Evolutionary conservation across 2,888 invertebrate species (phyloP).

Genomic region (Tubulanus polymorphus): DNA sequence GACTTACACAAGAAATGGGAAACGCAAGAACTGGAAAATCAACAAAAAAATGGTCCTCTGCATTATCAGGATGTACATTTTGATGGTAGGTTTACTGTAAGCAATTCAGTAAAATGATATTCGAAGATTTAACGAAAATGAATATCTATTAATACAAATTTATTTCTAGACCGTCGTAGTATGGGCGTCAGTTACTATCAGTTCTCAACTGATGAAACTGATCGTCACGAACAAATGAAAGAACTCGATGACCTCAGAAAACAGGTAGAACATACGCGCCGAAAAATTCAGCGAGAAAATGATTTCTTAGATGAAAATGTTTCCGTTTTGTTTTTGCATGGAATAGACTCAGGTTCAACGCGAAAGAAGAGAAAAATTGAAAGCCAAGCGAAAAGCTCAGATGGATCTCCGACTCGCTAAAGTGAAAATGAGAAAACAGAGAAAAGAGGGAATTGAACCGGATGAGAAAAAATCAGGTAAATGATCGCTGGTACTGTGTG

Average conservation of each 20-base stretch:
- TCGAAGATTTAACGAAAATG: no score
- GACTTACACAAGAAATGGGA: conserved; percentile 92
- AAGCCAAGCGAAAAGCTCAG: conserved; percentile 50
- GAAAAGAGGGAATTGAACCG: conserved; percentile 24
- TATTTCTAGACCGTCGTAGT: conserved; percentile 70
- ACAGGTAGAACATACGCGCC: conserved; percentile 33
- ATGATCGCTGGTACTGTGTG: background rate
- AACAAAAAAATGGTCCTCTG: conserved; percentile 61
- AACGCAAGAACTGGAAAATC: conserved; percentile 62
- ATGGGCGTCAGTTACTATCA: conserved; percentile 91
- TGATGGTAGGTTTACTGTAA: conserved; percentile 68
- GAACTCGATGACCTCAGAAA: conserved; percentile 67
- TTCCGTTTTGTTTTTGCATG: conserved; percentile 1
- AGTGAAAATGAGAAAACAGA: conserved; percentile 47
- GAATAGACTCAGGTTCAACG: conserved; percentile 42
- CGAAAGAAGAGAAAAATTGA: conserved; percentile 37
- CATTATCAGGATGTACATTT: conserved; percentile 91
- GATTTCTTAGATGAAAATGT: background rate
- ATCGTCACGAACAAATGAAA: conserved; percentile 75
- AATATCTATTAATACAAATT: no score
- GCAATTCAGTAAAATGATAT: no score
- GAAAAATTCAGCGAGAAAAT: background rate
- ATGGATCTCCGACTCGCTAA: conserved; percentile 53
- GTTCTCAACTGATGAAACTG: conserved; percentile 80
- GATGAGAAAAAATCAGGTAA: conserved; percentile 13